A percentile compares a stretch with the other conserved stretches of the same genome.
Conservation (phyloP, 2,888 invertebrate species). For the Gari tellinella region DNA sequence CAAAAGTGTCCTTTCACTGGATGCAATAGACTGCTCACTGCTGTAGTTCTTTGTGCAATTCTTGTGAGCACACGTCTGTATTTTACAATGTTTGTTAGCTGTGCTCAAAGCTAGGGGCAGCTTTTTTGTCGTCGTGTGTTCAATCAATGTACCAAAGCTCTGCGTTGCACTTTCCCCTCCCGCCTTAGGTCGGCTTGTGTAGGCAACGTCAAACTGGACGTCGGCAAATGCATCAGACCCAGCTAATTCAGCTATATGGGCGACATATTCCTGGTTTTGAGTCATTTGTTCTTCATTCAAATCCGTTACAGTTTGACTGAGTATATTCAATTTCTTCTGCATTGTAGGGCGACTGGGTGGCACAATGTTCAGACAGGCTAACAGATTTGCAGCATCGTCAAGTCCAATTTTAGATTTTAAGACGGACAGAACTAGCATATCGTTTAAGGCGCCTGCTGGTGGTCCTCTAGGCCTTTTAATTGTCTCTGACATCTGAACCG, state of each 20-base stretch:
- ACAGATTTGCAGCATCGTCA: background rate
- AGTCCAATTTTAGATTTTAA: background rate
- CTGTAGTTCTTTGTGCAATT: background rate
- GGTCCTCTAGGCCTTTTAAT: background rate
- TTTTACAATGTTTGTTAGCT: background rate
- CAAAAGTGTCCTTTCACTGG: background rate
- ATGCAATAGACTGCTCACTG: background rate
- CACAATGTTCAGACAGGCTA: background rate
- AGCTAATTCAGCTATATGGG: background rate
- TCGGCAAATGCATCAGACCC: background rate
- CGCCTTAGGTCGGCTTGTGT: background rate
- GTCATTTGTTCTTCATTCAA: background rate
- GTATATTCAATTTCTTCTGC: background rate
- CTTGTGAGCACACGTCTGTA: background rate
- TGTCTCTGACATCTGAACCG: too few species aligned
- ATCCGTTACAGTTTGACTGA: too few species aligned
- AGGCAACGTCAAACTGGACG: background rate
- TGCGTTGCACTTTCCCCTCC: background rate
- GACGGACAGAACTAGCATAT: background rate
- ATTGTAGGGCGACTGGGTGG: background rate
- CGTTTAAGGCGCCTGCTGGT: background rate
- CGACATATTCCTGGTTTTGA: background rate
- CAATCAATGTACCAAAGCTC: background rate
- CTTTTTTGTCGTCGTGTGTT: background rate
- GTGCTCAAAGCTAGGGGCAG: background rate